Evolutionary conservation across 2,888 invertebrate species (phyloP), one percentile per base, ranked within the genome.

Genomic region (Euphydryas editha): DNA sequence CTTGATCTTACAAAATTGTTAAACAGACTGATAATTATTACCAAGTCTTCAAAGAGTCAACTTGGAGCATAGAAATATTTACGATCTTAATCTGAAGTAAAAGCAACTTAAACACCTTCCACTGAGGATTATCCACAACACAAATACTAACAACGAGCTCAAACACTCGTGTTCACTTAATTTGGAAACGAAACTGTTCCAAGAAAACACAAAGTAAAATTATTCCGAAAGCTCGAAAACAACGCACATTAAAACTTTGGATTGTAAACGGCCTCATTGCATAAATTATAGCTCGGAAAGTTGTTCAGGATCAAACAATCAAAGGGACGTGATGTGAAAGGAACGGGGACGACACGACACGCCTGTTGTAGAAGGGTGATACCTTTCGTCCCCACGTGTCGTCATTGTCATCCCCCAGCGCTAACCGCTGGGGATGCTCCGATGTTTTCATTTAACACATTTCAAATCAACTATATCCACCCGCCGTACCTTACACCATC

Each of bases 201-300:
- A n/a, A 66, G 64, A 72, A 69, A 65, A 60, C 62, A 59, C 60
- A 61, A 67, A 68, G 66, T 65, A 63, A 65, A 67, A 75, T 75
- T 73, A 80, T 78, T 74, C 75, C 49, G 57, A 56, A 65, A 73
- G 72, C 75, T 76, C 67, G 66, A 70, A 62, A 73, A 68, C 73
- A 66, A 68, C 73, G 73, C 71, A 75, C 76, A 77, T 81, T 80
- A 76, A 78, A 78, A 78, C 75, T 76, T 77, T 71, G 71, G 73
- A 72, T 73, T 80, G 76, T 78, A 76, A 79, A 72, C 73, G 73
- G 69, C 60, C 67, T 62, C 73, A 59, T 67, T 72, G 76, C 77
- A 78, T 81, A 76, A 75, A 81, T 81, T 80, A 78, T 70, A 62
- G 62, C 59, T 37, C 62, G 65, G 69, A 42, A 61, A 67, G 49